Base-by-base conservation (phyloP, 2,888 invertebrate genomes). In the Celastrina argiolus region DNA sequence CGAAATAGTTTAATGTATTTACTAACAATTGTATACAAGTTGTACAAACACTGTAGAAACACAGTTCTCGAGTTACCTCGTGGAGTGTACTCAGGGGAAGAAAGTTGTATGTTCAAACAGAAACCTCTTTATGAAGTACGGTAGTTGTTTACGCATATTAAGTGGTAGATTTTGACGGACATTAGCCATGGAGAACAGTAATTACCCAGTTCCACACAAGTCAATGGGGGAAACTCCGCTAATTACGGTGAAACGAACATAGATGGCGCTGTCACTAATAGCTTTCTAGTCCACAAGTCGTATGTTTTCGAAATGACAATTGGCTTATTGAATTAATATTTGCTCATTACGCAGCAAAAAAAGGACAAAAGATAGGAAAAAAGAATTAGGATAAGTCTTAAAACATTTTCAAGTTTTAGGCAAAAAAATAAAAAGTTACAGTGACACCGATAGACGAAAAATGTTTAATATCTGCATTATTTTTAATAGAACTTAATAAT, bases 51-150 rank as follows among this genome's bases (percentile, higher is more conserved):
- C n/a, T 18, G 0, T 39, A 2, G n/a, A 26, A 51, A 26, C 26
- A 51, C 26, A 26, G 5, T 51, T 22, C 18, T 51, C 12, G 22
- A 51, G 22, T 51, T 41, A 41, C n/a, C 41, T 51, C 8, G 31
- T 31, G 41, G 68, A 72, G 63, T 69, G 72, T 74, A 71, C 72
- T 34, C 34, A 12, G 7, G 28, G 45, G 36, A 71, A 72, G 74
- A 74, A 75, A 75, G 74, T 72, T 70, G 68, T 66, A 69, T 73
- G 71, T 74, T 69, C 68, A 67, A 58, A 69, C 72, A 69, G 70
- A 73, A 74, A 72, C 71, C 73, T 73, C 71, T 73, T 72, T 74
- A 70, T 72, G 70, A 72, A 67, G 61, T 66, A 67, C 69, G 69
- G 71, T 71, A 69, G 72, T 59, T 73, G 73, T 73, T 73, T 72